Base-by-base conservation (phyloP, 2,113 vertebrate genomes). In the Pygoscelis adeliae region DNA sequence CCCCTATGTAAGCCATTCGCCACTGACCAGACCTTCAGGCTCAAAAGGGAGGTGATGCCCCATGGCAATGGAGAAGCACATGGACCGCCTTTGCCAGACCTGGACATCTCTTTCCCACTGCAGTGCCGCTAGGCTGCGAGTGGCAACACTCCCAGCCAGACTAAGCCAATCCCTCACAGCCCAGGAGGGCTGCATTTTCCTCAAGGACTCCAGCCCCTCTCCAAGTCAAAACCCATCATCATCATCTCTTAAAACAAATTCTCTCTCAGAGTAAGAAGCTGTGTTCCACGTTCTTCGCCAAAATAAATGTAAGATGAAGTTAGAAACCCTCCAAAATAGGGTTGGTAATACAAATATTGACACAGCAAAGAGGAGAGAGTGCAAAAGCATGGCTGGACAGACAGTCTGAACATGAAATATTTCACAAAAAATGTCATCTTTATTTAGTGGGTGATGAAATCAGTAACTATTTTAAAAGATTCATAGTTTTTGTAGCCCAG, bases 301-400 rank as follows among this genome's bases (percentile, higher is more conserved):
- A 97, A 95, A 97, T 96, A 98, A 98, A 97, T 90, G 84, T 23
- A 93, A 97, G 94, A 96, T 94, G 81, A 84, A 96, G 85, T 91
- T 36, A 93, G 95, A 96, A 93, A 96, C 83, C 72, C 87, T 95
- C 97, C 87, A 97, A 95, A 97, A 98, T 83, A 94, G 90, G 86
- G 90, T 89, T 97, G 94, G 95, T 95, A 97, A 96, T 84, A 71
- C 95, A 97, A 97, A 96, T 97, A 96, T 97, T 97, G 96, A 98
- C 97, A 97, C 87, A 96, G 94, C 93, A 94, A 96, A 94, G 95
- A 93, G 66, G 83, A 96, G 91, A 73, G 86, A 91, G 71, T 46
- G 78, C 80, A 93, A 93, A n/a, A 97, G 80, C 70, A 89, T 49
- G 80, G 96, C 86, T 96, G 92, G 80, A 96, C 73, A 89, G 91